phyloP scores from a whole-genome alignment of 2,888 invertebrate genomes.

The Psylliodes chrysocephalus region DNA sequence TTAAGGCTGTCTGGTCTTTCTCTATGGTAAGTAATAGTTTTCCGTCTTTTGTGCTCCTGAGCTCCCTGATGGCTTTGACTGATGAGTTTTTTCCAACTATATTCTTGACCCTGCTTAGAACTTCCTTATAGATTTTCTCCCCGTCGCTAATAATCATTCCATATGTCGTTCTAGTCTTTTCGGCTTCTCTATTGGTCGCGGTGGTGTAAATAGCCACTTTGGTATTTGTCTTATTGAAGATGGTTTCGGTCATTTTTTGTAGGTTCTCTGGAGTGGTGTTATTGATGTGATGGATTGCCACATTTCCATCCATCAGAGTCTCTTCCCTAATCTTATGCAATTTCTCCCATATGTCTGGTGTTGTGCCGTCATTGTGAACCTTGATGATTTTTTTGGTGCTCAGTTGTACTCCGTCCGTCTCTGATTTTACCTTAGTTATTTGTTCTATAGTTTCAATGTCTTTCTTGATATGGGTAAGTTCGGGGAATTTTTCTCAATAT shows the following conservation, averaged over 20 bases:
- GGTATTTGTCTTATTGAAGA: neutral
- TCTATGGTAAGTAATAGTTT: no score
- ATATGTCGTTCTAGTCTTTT: neutral
- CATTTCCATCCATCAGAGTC: neutral
- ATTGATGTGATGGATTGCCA: neutral
- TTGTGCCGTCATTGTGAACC: neutral
- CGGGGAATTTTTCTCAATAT: constrained; percentile 24
- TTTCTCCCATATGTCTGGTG: constrained; percentile 5
- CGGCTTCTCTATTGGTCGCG: neutral
- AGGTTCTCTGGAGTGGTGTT: neutral
- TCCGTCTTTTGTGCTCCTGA: no score
- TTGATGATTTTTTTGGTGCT: neutral
- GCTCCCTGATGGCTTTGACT: no score
- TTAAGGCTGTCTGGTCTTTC: no score
- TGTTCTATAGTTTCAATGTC: constrained; percentile 24
- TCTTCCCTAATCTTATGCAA: neutral
- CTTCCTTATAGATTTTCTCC: constrained; percentile 11
- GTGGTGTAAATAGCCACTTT: constrained; percentile 6
- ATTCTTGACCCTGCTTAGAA: neutral
- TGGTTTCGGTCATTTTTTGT: neutral
- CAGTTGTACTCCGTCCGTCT: neutral
- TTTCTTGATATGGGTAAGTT: constrained; percentile 11
- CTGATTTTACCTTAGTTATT: neutral
- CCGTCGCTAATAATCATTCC: constrained; percentile 3
- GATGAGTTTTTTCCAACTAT: neutral